phyloP scores from a whole-genome alignment of 2,888 invertebrate species.

The Drosophila anomelani region DNA sequence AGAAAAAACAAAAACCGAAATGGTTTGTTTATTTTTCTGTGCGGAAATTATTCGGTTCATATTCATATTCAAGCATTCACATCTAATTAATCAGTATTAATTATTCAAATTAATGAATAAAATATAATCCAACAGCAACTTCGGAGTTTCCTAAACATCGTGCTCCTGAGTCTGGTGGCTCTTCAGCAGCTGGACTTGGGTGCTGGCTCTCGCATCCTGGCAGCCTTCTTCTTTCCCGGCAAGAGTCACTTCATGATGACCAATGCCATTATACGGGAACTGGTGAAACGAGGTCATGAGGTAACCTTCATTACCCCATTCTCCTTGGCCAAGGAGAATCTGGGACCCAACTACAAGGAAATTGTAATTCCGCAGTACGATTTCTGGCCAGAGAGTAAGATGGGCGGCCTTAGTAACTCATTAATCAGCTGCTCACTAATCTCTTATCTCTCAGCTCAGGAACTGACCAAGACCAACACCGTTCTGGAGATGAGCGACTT shows the following conservation, averaged over 20 bases:
- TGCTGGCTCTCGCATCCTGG: slow-evolving; percentile 83
- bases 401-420: neutral
- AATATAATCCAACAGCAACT: slow-evolving; percentile 31
- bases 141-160: neutral
- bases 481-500: slow-evolving; percentile 65
- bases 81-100: too few species aligned
- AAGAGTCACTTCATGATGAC: slow-evolving; percentile 85
- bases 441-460: slow-evolving; percentile 49
- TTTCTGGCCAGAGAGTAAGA: slow-evolving; percentile 66
- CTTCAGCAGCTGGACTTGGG: slow-evolving; percentile 50
- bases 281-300: slow-evolving; percentile 85
- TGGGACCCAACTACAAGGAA: slow-evolving; percentile 73
- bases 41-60: neutral
- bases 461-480: slow-evolving; percentile 41
- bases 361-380: slow-evolving; percentile 71
- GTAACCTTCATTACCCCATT: slow-evolving; percentile 76
- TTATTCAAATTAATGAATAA: neutral
- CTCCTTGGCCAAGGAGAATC: slow-evolving; percentile 63
- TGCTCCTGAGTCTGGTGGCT: slow-evolving; percentile 52
- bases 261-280: slow-evolving; percentile 82
- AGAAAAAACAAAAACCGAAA: neutral
- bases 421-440: neutral
- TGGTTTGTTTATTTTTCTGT: neutral
- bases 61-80: too few species aligned
- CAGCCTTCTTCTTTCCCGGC: slow-evolving; percentile 83